These are phyloP conservation scores for Urocyon cinereoargenteus DNA, from an alignment of 2,797 vertebrate genomes.

Conservation along the genomic window DNA sequence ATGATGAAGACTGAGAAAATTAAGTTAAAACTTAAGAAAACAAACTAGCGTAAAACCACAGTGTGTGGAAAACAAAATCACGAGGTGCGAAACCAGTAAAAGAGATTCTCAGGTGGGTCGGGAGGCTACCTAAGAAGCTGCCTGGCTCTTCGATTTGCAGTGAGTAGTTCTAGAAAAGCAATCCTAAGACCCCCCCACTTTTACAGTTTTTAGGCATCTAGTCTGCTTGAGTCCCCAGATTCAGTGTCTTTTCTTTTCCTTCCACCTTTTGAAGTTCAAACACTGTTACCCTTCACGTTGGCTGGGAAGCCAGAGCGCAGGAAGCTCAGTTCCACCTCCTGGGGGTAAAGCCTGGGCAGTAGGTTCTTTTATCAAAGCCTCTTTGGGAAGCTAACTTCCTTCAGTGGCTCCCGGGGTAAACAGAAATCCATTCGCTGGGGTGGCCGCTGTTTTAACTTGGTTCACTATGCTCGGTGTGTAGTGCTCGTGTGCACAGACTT, in stretches of 20 bases:
- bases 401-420: not conserved
- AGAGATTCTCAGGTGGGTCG: not conserved
- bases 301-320: not conserved
- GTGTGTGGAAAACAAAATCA: not conserved
- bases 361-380: not conserved
- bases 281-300: not conserved
- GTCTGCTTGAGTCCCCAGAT: not conserved
- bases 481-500: not conserved
- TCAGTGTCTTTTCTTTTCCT: not conserved
- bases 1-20: not conserved
- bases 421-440: not conserved
- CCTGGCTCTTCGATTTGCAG: not conserved
- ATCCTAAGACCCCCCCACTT: not conserved
- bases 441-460: not conserved
- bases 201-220: not conserved
- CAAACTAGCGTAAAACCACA: not conserved
- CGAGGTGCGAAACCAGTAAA: not conserved
- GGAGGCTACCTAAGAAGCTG: not conserved
- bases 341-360: not conserved
- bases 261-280: not conserved
- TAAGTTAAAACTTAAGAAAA: not conserved
- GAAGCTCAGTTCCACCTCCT: not conserved
- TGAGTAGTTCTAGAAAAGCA: not conserved
- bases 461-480: not conserved
- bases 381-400: conserved; percentile 12